Base-by-base conservation (phyloP, 2,888 invertebrate species). In the Mechanitis messenoides region DNA sequence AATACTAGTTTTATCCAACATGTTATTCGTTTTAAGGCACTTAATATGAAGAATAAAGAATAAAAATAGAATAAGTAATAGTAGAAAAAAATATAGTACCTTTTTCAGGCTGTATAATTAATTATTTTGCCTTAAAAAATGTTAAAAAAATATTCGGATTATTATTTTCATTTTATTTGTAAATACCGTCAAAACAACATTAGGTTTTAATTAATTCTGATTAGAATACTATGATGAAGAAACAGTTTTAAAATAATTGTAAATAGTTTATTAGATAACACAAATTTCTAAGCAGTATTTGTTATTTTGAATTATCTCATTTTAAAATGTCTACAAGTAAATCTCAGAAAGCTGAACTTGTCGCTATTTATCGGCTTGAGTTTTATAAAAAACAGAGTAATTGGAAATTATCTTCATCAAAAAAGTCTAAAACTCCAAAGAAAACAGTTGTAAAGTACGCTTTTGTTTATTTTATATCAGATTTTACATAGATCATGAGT, bases 311-410 rank as follows among this genome's bases (percentile, higher is more conserved):
- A 11, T 42, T 50, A 50, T 9, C 50, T n/a, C 28, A 50, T 31
- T 28, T 50, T 31, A 50, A 64, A 57, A 69, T 69, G 69, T 62
- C 65, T 56, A 50, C 62, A 28, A 46, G 56, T 46, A 64, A 64
- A 56, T 45, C 61, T 9, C 56, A 63, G 2, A 70, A 75, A 58
- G 50, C 74, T 0, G 79, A 80, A 35, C 60, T 83, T 45, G 50
- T 74, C 33, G 78, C 83, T 3, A 76, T 85, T 7, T 81, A 79
- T 55, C 76, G 74, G 12, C 72, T 85, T 2, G 81, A 85, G 59
- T 84, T 84, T 62, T 84, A 84, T 61, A 79, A 74, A 61, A 83
- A 83, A 33, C 76, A 83, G 61, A 79, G 77, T 31, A 78, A 78
- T 33, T 85, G 85, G 85, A 81, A 79, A 63, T 68, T 81, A 1